Evolutionary conservation across 2,113 vertebrate species (phyloP).

Genomic region (Plestiodon gilberti): DNA sequence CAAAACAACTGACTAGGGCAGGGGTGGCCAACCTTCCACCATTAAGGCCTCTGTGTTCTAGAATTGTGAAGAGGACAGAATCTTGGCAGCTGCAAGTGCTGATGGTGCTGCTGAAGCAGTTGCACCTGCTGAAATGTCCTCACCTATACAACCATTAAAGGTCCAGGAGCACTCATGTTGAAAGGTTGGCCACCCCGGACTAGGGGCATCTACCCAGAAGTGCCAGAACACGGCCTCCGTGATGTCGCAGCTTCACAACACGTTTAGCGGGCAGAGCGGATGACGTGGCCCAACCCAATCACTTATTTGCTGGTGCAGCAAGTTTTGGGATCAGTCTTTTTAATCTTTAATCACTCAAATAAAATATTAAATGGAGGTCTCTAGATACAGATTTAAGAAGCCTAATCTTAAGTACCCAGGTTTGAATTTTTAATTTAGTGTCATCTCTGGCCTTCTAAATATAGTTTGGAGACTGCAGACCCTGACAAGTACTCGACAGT

Average conservation of each 20-base stretch:
- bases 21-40: no score
- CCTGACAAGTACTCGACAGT: neutral
- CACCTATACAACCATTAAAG: no score
- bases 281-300: neutral
- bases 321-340: neutral
- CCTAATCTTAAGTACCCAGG: neutral
- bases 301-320: neutral
- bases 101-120: no score
- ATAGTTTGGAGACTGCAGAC: neutral
- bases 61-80: no score
- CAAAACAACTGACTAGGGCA: neutral
- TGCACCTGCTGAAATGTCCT: no score
- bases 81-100: no score
- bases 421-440: slow-evolving; percentile 19
- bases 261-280: neutral
- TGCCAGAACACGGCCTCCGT: neutral
- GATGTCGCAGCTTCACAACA: neutral
- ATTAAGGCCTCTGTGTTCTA: no score
- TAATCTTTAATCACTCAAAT: slow-evolving; percentile 23
- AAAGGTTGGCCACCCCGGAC: no score
- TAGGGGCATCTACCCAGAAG: neutral
- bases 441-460: neutral
- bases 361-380: slow-evolving; percentile 17
- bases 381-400: slow-evolving; percentile 1
- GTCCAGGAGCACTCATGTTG: no score